phyloP scores from a whole-genome alignment of 2,113 vertebrate species.

The Anarhynchus alexandrinus region DNA sequence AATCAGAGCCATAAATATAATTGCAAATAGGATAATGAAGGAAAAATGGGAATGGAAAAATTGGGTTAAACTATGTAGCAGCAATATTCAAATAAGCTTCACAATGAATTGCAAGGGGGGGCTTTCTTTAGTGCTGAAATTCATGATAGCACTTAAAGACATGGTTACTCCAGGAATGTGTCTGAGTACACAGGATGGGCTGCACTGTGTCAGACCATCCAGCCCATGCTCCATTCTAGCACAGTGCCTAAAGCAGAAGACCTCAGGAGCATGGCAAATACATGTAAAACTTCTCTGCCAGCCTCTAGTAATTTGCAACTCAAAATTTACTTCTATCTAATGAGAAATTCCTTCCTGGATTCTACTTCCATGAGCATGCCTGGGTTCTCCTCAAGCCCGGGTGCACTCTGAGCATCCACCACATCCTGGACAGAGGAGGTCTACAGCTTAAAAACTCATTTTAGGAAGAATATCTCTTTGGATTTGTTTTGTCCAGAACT shows the following conservation, averaged over 20 bases:
- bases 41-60: not conserved
- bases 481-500: not conserved
- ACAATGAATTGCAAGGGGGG: accelerated
- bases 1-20: not conserved
- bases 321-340: not conserved
- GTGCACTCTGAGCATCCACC: not conserved
- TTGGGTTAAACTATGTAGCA: not conserved
- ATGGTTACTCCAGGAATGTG: not conserved
- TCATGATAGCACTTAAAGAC: not conserved
- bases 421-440: not conserved
- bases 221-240: not conserved
- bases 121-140: not conserved
- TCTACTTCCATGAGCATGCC: not conserved
- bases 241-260: not conserved
- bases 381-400: not conserved
- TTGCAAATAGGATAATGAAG: not conserved
- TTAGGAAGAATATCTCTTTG: not conserved
- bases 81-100: not conserved
- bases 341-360: not conserved
- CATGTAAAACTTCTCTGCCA: not conserved
- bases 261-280: not conserved
- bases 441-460: not conserved
- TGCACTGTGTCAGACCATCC: not conserved
- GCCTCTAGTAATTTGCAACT: not conserved
- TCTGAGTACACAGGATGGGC: not conserved